Base-by-base conservation (phyloP, 2,888 invertebrate species). In the Falcaria lacertinaria region DNA sequence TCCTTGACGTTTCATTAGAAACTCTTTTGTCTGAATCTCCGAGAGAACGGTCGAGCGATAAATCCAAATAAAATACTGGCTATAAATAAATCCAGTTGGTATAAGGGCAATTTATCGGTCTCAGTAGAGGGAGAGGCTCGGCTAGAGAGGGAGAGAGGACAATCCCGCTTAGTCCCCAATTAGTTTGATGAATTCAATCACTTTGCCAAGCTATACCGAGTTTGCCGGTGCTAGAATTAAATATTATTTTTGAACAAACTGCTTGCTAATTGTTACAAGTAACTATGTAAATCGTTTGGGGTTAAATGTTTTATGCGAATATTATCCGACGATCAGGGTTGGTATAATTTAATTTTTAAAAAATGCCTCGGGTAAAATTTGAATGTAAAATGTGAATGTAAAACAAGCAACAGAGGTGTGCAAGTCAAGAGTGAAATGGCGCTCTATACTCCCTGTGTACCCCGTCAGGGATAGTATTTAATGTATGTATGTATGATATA, bases 1-100 rank as follows among this genome's bases (percentile, higher is more conserved):
- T 13, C 61, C 60, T 54, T 61, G 57, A 63, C 67, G 67, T 64
- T 28, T 11, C 3, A 28, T 28, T 11, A 28, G 11, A 28, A 15
- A 37, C 3, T 15, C 15, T 8, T 7, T 22, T 37, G 37, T 28
- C n/a, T n/a, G n/a, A n/a, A n/a, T n/a, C n/a, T 11, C 11, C 11
- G 11, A 14, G 22, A 25, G 37, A 14, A 11, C 22, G 22, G 22
- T 37, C 25, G 14, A n/a, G 4, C 25, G 8, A 37, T 37, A 37
- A 37, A 37, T 37, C 37, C 37, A 37, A 37, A 37, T 37, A 37
- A 37, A 37, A 25, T 13, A 15, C 37, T 15, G 25, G 15, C 22
- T 28, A 28, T 28, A 28, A 36, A 37, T 22, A 37, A 37, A 37
- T 37, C 37, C 37, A 37, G 22, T 25, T 22, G 37, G 13, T 37